These are phyloP conservation scores for Alligator mississippiensis DNA, from an alignment of 2,113 vertebrate genomes.

Conservation along the genomic window DNA sequence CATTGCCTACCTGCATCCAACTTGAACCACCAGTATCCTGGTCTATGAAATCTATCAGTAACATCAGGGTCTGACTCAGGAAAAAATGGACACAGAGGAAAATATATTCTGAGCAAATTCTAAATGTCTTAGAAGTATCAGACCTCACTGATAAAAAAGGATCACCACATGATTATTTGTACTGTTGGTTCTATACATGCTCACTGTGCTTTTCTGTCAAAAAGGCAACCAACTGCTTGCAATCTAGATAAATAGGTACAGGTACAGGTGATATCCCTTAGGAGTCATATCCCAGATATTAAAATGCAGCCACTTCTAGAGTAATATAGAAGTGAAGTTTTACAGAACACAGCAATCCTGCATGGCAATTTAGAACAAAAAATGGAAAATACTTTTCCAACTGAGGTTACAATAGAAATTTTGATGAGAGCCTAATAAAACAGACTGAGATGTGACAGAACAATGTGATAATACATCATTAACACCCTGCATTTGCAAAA, in stretches of 20 bases:
- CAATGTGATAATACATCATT: neutral
- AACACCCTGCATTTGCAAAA: neutral
- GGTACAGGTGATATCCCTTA: neutral
- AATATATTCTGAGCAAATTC: neutral
- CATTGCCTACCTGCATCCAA: neutral
- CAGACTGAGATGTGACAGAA: neutral
- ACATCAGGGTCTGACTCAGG: neutral
- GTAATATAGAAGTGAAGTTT: neutral
- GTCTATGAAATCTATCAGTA: neutral
- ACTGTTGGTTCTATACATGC: neutral
- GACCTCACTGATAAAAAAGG: neutral
- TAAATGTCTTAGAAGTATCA: neutral
- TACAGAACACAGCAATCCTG: neutral
- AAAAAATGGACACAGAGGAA: neutral
- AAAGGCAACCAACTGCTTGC: neutral
- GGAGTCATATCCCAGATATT: neutral
- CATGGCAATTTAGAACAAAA: neutral
- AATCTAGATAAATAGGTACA: neutral
- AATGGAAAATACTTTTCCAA: too few species aligned
- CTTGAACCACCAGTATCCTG: neutral
- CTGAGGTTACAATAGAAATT: neutral
- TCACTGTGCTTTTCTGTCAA: neutral
- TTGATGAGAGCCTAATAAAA: neutral
- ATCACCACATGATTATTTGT: neutral
- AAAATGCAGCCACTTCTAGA: conserved; percentile 10